Evolutionary conservation across 2,888 invertebrate genomes (phyloP), one percentile per base, ranked within the genome.

Genomic region (Xestia ashworthii): DNA sequence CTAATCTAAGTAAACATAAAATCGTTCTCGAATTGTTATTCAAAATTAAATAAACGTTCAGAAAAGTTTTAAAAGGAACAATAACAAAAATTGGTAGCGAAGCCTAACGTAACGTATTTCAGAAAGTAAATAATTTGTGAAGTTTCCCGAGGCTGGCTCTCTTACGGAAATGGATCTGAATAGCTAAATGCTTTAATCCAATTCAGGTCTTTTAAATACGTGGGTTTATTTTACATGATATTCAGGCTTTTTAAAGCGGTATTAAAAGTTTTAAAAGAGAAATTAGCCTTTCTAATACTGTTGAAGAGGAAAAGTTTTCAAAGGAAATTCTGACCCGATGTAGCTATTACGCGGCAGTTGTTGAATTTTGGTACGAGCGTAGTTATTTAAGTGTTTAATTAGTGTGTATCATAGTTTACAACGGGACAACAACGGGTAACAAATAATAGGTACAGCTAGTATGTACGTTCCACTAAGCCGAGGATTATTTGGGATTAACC

Each of bases 121-220:
- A 69, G 46, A 78, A 76, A 86, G 83, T 87, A 86, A 87, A 89
- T 88, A 85, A 86, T 86, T 90, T 76, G 78, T 78, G 73, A 89
- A 89, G 84, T 82, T 88, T 75, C 41, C 74, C 66, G 64, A 87
- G 66, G 19, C 44, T 68, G 60, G 68, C 83, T 83, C 76, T 81
- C 80, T 68, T 77, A 70, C 48, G 87, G 87, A 84, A 74, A 83
- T 66, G 53, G 19, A 78, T 76, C 74, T 71, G 80, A 80, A 76
- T 55, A 69, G 76, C 48, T 78, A 83, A 84, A 89, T 83, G 78
- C 58, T 72, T 88, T 84, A 88, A 87, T 85, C 82, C 79, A 84
- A 88, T 84, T 80, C 53, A 62, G 71, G 32, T 65, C 75, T 76
- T 83, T 85, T 76, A 81, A 75, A 67, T 58, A 66, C 68, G 66